Conservation (phyloP, 2,888 invertebrate species). For the Caenorhabditis sulstoni region DNA sequence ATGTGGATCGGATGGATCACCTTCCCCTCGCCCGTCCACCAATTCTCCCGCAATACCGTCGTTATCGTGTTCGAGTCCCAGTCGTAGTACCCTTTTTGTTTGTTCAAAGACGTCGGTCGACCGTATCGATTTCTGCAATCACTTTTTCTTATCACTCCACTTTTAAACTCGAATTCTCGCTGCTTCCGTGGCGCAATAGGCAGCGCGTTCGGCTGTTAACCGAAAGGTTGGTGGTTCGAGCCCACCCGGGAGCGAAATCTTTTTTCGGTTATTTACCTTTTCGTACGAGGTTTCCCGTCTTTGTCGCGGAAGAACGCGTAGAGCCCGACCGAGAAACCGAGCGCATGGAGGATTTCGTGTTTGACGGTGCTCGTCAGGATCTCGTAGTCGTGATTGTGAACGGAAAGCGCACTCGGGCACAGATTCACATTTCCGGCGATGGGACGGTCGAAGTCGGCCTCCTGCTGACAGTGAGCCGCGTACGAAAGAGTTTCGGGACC, state of each 20-base stretch:
- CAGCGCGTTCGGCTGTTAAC: slow-evolving; percentile 80
- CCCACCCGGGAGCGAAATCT: slow-evolving; percentile 84
- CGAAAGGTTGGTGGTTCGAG: slow-evolving; percentile 80
- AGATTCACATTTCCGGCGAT: slow-evolving; percentile 99
- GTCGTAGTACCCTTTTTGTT: slow-evolving; percentile 84
- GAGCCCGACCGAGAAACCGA: slow-evolving; percentile 96
- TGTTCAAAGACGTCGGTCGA: slow-evolving; percentile 74
- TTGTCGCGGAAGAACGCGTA: slow-evolving; percentile 94
- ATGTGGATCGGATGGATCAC: slow-evolving; percentile 88
- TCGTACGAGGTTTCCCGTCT: slow-evolving; percentile 84
- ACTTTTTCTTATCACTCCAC: no score
- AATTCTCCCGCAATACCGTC: slow-evolving; percentile 85
- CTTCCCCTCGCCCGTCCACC: slow-evolving; percentile 88
- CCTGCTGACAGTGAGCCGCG: slow-evolving; percentile 98
- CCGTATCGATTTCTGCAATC: slow-evolving; percentile 75
- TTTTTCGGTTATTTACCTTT: slow-evolving; percentile 62
- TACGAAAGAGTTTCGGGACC: slow-evolving; percentile 92
- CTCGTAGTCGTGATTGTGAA: slow-evolving; percentile 90
- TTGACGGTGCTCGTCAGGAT: slow-evolving; percentile 81
- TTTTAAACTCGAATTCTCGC: slow-evolving; percentile 80
- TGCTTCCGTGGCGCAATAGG: slow-evolving; percentile 71
- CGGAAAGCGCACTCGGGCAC: slow-evolving; percentile 94
- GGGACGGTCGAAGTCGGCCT: slow-evolving; percentile 92
- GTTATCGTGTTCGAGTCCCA: slow-evolving; percentile 93
- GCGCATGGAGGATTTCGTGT: slow-evolving; percentile 97